Base-by-base conservation (phyloP, 2,113 vertebrate genomes). In the Columbina picui region DNA sequence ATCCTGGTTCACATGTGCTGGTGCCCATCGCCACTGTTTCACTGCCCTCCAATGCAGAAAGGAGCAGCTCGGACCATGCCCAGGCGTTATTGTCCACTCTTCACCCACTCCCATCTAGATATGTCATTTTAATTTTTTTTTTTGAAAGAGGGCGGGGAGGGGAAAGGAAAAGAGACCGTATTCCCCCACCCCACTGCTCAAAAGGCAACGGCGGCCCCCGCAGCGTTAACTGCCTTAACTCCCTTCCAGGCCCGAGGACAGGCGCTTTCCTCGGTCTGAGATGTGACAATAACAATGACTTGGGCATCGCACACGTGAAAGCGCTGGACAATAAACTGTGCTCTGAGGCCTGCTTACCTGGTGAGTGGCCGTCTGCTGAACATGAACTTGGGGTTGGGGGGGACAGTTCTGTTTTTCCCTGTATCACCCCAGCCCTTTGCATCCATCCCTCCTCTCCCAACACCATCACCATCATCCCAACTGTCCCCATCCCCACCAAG, bases 201-300 rank as follows among this genome's bases (percentile, higher is more conserved):
- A 63, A 93, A 89, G 93, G 94, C 95, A 25, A 45, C 2, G 27
- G 73, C 27, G 56, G 90, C 87, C 89, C 95, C 83, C 79, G 64
- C 77, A 61, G 94, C 89, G 85, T 97, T 98, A 98, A 98, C 98
- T 96, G 97, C 98, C 57, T 98, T 98, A 97, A 98, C 98, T 98
- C 98, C 98, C 16, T 98, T 98, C 80, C 98, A 98, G 98, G 98
- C 98, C 98, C 97, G 97, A 98, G 98, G 98, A 98, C 98, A 95
- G 97, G 97, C 96, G 93, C 97, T 87, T 98, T 98, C 96, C 98
- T 98, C 98, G 97, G 99, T 99, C 98, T 99, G 98, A 99, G 99
- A 98, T 99, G 98, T 99, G 99, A 99, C 99, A 99, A 99, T 99
- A 99, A 99, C 99, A 99, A 99, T 99, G 99, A 99, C 98, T 98